Base-by-base conservation (phyloP, 2,797 vertebrate species). In the Aplochiton taeniatus region DNA sequence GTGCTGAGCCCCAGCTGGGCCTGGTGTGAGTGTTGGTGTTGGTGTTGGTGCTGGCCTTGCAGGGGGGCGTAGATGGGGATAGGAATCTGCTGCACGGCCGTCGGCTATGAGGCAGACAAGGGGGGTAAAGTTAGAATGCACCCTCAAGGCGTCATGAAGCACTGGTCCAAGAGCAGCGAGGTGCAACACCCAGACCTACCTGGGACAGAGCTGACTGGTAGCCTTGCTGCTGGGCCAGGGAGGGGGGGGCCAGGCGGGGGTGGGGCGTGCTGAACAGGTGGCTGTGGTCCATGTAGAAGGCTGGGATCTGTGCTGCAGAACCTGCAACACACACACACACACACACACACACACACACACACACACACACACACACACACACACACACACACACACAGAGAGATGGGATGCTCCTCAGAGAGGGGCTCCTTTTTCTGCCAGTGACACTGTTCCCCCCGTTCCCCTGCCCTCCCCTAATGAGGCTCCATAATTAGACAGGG, bases 261-360 rank as follows among this genome's bases (percentile, higher is more conserved):
- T 98, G 97, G 0, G 98, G 97, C n/a, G 95, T 91, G 50, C 86
- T 95, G 89, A 99, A 99, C 0, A 99, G 87, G 66, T 99, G 98
- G 85, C 97, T 98, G 20, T 97, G 98, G 81, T 99, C 97, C 96
- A 99, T 97, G 68, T 98, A 99, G 88, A 99, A 99, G 0, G 98
- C 93, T 66, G 98, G 95, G 76, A 98, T 98, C 86, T 98, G 97
- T 87, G 95, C 96, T 93, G 91, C 60, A 93, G 90, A 89, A 79
- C 91, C 92, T 92, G 56, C 31, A 65, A 83, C 8, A 76, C 76
- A 84, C 78, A 58, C 12, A 64, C 16, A 74, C 70, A 1, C 82
- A 52, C 78, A 63, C 42, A 51, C 54, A 60, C 11, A 49, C 8
- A 16, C 20, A 58, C 11, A 58, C 12, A 20, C 16, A 53, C 11